A percentile compares a stretch with the other conserved stretches of the same genome.
Conservation (phyloP, 2,113 vertebrate genomes). For the Agapornis roseicollis region DNA sequence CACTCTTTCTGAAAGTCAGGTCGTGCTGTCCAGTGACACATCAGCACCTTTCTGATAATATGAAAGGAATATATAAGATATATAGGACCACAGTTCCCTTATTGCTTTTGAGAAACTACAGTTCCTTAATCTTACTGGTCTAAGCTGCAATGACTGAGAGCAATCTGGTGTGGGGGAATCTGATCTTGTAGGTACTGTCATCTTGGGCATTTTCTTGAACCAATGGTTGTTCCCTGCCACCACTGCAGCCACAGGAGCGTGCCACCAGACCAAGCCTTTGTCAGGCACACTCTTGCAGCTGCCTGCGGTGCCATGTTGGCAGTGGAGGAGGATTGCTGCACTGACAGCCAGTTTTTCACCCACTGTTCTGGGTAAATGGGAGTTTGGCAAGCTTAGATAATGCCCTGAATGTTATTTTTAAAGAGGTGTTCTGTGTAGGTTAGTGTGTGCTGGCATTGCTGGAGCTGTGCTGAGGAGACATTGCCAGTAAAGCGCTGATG, state of each 20-base stretch:
- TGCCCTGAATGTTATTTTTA: neutral
- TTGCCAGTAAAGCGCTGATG: neutral
- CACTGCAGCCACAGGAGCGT: neutral
- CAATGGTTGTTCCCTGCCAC: neutral
- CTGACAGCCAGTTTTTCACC: neutral
- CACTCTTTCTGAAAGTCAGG: neutral
- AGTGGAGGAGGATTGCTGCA: accelerated
- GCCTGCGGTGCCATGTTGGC: neutral
- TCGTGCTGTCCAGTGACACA: neutral
- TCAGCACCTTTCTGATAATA: accelerated
- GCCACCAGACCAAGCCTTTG: neutral
- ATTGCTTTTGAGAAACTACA: neutral
- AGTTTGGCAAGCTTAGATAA: neutral
- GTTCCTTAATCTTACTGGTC: neutral
- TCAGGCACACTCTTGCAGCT: accelerated
- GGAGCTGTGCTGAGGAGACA: neutral
- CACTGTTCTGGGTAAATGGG: neutral
- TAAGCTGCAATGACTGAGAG: accelerated
- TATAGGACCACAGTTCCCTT: neutral
- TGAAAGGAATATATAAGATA: neutral
- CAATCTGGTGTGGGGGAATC: neutral
- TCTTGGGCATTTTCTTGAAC: neutral
- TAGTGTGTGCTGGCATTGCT: neutral
- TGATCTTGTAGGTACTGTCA: neutral
- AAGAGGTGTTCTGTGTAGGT: neutral